These are phyloP conservation scores for Phenganax marumi DNA, from an alignment of 92 coral and sea anemone genomes.

Conservation along the genomic window DNA sequence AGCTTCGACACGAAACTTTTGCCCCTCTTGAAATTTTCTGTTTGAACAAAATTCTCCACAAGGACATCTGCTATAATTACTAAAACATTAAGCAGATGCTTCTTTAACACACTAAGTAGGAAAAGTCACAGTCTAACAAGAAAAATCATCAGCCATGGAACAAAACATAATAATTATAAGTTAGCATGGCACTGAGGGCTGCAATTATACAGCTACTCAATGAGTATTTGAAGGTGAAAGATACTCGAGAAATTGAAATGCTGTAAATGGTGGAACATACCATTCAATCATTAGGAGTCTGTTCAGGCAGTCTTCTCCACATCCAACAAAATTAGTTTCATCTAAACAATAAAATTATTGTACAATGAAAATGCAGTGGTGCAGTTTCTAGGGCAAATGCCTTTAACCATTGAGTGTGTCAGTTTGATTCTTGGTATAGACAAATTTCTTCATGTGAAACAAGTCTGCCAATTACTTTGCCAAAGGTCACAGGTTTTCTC, in stretches of 20 bases:
- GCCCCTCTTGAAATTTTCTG: constrained; percentile 94
- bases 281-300: constrained; percentile 96
- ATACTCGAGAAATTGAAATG: neutral
- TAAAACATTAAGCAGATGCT: constrained; percentile 24
- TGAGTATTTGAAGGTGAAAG: neutral
- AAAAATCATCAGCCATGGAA: no score
- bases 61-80: constrained; percentile 83
- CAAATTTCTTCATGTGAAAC: no score
- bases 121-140: no score
- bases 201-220: neutral
- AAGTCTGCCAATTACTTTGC: no score
- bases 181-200: neutral
- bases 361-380: neutral
- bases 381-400: neutral
- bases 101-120: no score
- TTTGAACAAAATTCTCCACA: constrained; percentile 84
- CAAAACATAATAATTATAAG: no score
- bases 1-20: constrained; percentile 86
- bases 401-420: neutral
- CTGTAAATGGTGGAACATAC: constrained; percentile 22
- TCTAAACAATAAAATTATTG: constrained; percentile 44
- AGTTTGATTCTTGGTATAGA: constrained; percentile 6
- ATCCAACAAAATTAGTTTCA: constrained; percentile 62
- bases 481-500: no score
- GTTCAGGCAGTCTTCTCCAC: constrained; percentile 94